phyloP scores from a whole-genome alignment of 2,113 vertebrate genomes.

The Callopanchax toddi region DNA sequence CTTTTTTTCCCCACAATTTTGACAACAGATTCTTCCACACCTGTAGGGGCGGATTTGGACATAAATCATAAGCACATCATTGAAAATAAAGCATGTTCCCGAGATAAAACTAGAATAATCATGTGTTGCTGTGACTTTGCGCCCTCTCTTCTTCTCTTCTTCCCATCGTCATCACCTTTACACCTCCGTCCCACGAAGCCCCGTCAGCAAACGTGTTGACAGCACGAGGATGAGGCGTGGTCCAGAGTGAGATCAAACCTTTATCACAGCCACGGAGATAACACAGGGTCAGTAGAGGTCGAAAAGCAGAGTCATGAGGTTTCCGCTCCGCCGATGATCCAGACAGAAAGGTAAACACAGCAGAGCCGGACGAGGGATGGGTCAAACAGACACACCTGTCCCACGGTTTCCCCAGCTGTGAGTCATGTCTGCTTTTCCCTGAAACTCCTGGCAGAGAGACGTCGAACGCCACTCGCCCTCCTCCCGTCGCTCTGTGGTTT shows the following conservation, averaged over 20 bases:
- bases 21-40: no score
- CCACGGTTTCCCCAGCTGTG: slow-evolving; percentile 54
- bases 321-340: slow-evolving; percentile 28
- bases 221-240: slow-evolving; percentile 14
- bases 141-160: neutral
- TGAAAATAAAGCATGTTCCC: no score
- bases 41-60: no score
- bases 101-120: no score
- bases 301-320: slow-evolving; percentile 33
- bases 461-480: slow-evolving; percentile 10
- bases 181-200: neutral
- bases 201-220: slow-evolving; percentile 2
- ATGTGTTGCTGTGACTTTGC: no score
- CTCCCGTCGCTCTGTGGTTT: slow-evolving; percentile 33
- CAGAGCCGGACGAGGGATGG: slow-evolving; percentile 14
- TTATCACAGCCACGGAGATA: slow-evolving; percentile 16
- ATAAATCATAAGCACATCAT: no score
- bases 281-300: neutral
- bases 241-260: slow-evolving; percentile 17
- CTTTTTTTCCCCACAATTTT: no score
- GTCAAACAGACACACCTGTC: slow-evolving; percentile 42
- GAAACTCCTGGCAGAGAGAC: slow-evolving; percentile 36
- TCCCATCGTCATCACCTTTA: slow-evolving; percentile 31
- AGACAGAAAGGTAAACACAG: slow-evolving; percentile 52
- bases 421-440: slow-evolving; percentile 50